Evolutionary conservation across 2,888 invertebrate species (phyloP).

Genomic region (Drosophila helvetica): DNA sequence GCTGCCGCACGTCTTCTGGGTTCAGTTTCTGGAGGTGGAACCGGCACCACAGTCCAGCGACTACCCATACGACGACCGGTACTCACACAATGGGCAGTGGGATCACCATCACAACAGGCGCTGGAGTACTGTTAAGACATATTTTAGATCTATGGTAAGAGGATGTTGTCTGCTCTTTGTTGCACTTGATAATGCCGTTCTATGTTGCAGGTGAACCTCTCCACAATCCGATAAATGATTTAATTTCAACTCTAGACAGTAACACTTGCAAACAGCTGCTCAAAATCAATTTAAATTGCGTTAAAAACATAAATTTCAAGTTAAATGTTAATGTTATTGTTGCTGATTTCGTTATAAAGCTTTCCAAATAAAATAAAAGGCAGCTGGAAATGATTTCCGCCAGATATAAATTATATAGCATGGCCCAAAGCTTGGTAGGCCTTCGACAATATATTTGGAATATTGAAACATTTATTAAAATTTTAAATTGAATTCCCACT

Average conservation of each 20-base stretch:
- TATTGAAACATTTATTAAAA: conserved; percentile 44
- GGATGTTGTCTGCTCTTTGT: background rate
- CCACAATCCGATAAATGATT: conserved; percentile 6
- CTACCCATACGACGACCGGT: conserved; percentile 51
- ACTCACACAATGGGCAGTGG: conserved; percentile 27
- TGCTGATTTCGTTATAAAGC: background rate
- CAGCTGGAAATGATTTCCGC: conserved; percentile 16
- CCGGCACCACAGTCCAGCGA: conserved; percentile 28
- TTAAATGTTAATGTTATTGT: background rate
- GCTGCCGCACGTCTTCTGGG: conserved; percentile 57
- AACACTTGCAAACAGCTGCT: too few species aligned
- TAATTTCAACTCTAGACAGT: too few species aligned
- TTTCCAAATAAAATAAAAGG: background rate
- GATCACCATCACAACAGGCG: conserved; percentile 49
- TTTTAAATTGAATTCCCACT: conserved; percentile 32
- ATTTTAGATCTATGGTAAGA: conserved; percentile 69
- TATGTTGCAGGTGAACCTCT: conserved; percentile 58
- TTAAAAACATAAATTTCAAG: background rate
- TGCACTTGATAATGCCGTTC: background rate
- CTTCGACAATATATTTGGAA: conserved; percentile 28
- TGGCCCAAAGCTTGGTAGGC: conserved; percentile 26
- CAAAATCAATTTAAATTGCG: background rate
- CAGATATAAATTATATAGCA: conserved; percentile 32
- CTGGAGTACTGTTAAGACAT: conserved; percentile 62
- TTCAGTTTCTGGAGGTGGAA: conserved; percentile 65